Evolutionary conservation across 2,888 invertebrate genomes (phyloP).

Genomic region (Arge pagana): DNA sequence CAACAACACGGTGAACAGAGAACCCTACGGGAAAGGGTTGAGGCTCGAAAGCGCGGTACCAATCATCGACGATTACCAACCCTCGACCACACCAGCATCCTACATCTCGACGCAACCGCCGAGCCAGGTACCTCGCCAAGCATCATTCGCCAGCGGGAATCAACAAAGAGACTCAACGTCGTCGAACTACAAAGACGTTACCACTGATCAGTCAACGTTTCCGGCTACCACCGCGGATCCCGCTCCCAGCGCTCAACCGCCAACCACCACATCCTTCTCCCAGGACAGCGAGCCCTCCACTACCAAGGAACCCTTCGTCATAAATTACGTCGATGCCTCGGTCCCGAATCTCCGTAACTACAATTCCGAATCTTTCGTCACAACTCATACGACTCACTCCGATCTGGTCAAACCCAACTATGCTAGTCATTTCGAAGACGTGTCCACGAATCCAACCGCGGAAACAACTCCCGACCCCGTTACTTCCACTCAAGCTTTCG

Average conservation of each 20-base stretch:
- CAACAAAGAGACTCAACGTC: too few species aligned
- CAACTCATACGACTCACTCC: slow-evolving; percentile 35
- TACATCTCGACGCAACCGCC: slow-evolving; percentile 59
- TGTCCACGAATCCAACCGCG: slow-evolving; percentile 10
- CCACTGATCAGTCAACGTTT: too few species aligned
- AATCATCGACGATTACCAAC: slow-evolving; percentile 48
- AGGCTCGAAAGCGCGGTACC: slow-evolving; percentile 59
- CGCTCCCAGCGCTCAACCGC: too few species aligned
- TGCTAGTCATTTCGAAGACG: slow-evolving; percentile 22
- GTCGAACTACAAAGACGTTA: slow-evolving; percentile 22
- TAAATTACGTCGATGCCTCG: slow-evolving; percentile 44
- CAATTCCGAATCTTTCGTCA: slow-evolving; percentile 38
- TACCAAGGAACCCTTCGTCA: slow-evolving; percentile 44
- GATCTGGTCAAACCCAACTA: slow-evolving; percentile 37
- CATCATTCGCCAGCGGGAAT: slow-evolving; percentile 31
- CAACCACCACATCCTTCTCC: slow-evolving; percentile 19
- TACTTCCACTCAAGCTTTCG: slow-evolving; percentile 13
- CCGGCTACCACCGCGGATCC: neutral
- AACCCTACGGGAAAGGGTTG: slow-evolving; percentile 61
- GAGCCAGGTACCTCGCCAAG: slow-evolving; percentile 55
- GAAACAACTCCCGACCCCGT: slow-evolving; percentile 14
- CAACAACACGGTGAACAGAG: slow-evolving; percentile 54
- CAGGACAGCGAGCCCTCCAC: slow-evolving; percentile 23
- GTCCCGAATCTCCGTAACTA: slow-evolving; percentile 23
- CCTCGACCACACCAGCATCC: slow-evolving; percentile 50